Evolutionary conservation across 2,797 vertebrate genomes (phyloP).

Genomic region (Ptychobarbus kaznakovi): DNA sequence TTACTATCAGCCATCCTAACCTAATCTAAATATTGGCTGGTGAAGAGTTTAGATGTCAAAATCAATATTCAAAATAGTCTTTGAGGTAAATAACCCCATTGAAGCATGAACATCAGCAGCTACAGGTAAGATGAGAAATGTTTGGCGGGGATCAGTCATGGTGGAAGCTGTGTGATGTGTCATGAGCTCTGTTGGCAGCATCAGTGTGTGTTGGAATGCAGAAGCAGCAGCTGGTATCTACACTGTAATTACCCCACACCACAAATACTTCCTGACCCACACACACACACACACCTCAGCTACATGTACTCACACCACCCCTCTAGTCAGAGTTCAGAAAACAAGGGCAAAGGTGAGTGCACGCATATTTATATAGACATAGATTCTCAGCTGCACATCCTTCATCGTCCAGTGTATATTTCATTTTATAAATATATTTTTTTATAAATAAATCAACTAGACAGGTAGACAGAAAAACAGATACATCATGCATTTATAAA

Average conservation of each 20-base stretch:
- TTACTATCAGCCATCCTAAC: slow-evolving; percentile 23
- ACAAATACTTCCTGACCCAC: slow-evolving; percentile 83
- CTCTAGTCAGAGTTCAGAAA: slow-evolving; percentile 40
- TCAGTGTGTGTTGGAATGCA: slow-evolving; percentile 76
- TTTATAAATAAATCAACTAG: too few relatives aligned
- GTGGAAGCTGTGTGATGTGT: slow-evolving; percentile 41
- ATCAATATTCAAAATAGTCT: neutral
- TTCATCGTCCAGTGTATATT: neutral
- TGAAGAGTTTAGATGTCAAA: neutral
- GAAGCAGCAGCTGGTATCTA: slow-evolving; percentile 89
- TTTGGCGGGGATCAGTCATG: neutral
- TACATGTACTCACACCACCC: slow-evolving; percentile 16
- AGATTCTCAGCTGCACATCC: neutral
- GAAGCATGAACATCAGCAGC: neutral
- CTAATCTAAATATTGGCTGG: neutral
- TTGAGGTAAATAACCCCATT: neutral
- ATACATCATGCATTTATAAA: too few relatives aligned
- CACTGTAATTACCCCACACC: slow-evolving; percentile 87
- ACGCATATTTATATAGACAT: neutral
- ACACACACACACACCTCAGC: slow-evolving; percentile 56
- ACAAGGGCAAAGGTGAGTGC: slow-evolving; percentile 53
- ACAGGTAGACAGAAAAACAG: too few relatives aligned
- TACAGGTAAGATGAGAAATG: slow-evolving; percentile 7
- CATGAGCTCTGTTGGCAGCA: slow-evolving; percentile 58
- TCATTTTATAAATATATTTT: neutral